phyloP scores from a whole-genome alignment of 2,797 vertebrate species.

The Spheniscus humboldti region DNA sequence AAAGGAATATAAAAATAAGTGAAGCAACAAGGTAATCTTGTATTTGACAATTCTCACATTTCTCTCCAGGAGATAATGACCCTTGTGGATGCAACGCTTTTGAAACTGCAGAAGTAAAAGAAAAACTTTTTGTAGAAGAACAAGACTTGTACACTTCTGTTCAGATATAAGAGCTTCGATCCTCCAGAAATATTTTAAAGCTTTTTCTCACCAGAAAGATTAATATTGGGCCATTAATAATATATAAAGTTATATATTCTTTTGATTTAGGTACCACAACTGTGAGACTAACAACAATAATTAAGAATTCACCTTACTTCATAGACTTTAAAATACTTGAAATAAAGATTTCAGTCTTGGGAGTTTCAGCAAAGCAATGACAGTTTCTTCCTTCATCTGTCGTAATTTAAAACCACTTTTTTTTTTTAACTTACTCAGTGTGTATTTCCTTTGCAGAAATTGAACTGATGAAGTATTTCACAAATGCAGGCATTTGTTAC shows the following conservation, averaged over 20 bases:
- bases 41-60: not conserved
- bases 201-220: not conserved
- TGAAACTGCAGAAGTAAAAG: slow-evolving; percentile 19
- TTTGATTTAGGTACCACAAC: not conserved
- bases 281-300: not conserved
- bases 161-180: not conserved
- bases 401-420: not conserved
- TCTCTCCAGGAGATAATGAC: slow-evolving; percentile 65
- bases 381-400: not conserved
- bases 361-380: not conserved
- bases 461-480: not conserved
- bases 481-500: not conserved
- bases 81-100: slow-evolving; percentile 24
- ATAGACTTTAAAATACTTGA: not conserved
- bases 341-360: not conserved
- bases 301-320: not conserved
- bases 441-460: not conserved
- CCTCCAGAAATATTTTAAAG: not conserved
- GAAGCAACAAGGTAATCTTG: not conserved
- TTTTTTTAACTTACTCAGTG: not conserved
- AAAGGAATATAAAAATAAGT: not conserved
- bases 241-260: not conserved
- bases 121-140: not conserved
- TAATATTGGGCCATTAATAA: not conserved
- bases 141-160: not conserved